Percentiles rank a stretch among this genome's conserved stretches.
phyloP scores from a whole-genome alignment of 2,888 invertebrate species.

The Drosophila emarginata region DNA sequence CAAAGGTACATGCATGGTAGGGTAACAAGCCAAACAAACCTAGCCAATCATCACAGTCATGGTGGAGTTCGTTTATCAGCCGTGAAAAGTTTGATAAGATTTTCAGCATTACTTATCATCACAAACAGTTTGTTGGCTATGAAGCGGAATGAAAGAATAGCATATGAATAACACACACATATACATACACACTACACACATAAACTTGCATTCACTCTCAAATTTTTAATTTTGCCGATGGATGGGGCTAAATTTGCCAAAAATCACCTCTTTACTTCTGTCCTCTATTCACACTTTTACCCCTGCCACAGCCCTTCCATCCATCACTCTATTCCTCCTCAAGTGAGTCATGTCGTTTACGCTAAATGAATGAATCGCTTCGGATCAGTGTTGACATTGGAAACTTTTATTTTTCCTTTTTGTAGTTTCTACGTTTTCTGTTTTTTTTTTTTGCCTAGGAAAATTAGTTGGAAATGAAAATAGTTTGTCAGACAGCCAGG shows the following conservation, averaged over 20 bases:
- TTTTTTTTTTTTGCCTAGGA: conserved; percentile 47
- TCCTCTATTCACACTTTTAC: not conserved
- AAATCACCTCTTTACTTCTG: not conserved
- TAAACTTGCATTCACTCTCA: not conserved
- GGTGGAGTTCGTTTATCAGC: conserved; percentile 26
- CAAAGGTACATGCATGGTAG: conserved; percentile 4
- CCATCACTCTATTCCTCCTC: not conserved
- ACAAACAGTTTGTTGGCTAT: conserved; percentile 25
- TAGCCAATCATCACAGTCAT: not conserved
- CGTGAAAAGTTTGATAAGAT: conserved; percentile 51
- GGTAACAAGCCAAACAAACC: conserved; percentile 17
- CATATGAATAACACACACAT: conserved; percentile 18
- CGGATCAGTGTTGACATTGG: conserved; percentile 64
- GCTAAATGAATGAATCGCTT: conserved; percentile 57
- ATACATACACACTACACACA: not conserved
- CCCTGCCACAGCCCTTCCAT: not conserved
- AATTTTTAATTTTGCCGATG: not conserved
- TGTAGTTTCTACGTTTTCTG: conserved; percentile 59
- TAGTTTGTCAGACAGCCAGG: conserved; percentile 50
- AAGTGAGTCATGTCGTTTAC: conserved; percentile 62
- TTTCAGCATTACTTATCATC: conserved; percentile 51
- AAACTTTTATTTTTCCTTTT: conserved; percentile 36
- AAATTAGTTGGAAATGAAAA: conserved; percentile 71
- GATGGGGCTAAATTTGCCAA: conserved; percentile 6
- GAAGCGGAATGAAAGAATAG: conserved; percentile 4